A percentile compares a stretch with the other conserved stretches of the same genome.
These are phyloP conservation scores for Callorhinus ursinus DNA, from an alignment of 2,113 vertebrate species.

Conservation along the genomic window DNA sequence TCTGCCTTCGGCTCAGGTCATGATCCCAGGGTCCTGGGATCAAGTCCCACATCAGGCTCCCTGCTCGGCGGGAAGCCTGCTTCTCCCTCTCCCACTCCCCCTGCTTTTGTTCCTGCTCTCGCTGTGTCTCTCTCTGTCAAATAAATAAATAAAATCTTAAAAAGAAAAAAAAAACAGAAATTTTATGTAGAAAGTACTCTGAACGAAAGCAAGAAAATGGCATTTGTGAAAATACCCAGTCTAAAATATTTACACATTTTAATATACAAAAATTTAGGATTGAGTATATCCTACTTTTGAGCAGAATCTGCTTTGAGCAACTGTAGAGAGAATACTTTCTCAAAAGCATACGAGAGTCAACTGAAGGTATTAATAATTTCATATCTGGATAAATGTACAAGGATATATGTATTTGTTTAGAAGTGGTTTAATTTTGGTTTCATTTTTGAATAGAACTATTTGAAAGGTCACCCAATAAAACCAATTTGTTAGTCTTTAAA, in stretches of 20 bases:
- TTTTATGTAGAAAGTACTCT: background rate
- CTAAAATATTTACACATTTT: background rate
- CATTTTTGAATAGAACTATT: background rate
- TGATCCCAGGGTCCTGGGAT: no score
- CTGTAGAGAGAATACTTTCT: background rate
- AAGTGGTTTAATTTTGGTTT: background rate
- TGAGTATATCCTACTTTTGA: background rate
- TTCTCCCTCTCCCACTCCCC: no score
- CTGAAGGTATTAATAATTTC: background rate
- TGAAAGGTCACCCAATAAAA: background rate
- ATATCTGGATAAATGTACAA: background rate
- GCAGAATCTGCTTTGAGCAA: background rate
- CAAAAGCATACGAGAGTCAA: background rate
- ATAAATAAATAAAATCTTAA: no score
- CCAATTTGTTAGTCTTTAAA: background rate
- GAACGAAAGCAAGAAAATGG: background rate
- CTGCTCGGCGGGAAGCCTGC: no score
- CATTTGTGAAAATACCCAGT: background rate
- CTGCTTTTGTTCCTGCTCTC: no score
- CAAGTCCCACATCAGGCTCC: no score
- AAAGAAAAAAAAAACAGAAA: background rate
- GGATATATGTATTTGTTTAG: background rate
- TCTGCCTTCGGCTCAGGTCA: no score
- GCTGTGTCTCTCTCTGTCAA: no score
- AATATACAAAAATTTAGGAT: background rate